Conservation (phyloP, 2,888 invertebrate genomes). For the Macrophya alboannulata region DNA sequence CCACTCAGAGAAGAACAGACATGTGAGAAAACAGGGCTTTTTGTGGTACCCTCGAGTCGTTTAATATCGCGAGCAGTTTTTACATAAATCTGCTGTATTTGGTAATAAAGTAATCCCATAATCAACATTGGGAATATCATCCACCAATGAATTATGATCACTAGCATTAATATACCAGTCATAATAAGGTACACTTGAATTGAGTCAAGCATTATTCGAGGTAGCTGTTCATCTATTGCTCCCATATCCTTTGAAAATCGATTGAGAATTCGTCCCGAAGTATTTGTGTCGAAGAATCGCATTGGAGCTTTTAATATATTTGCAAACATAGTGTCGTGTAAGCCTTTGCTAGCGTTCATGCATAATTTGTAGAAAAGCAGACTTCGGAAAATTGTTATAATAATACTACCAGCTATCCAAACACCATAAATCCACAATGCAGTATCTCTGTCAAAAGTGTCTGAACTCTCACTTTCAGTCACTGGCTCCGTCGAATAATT, state of each 20-base stretch:
- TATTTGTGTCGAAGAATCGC: slow-evolving; percentile 91
- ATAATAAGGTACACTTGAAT: slow-evolving; percentile 87
- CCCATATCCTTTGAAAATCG: slow-evolving; percentile 94
- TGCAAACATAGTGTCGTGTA: slow-evolving; percentile 91
- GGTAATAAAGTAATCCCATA: slow-evolving; percentile 85
- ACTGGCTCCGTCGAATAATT: background rate
- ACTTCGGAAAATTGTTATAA: slow-evolving; percentile 86
- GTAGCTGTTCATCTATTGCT: slow-evolving; percentile 88
- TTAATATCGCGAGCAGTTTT: slow-evolving; percentile 88
- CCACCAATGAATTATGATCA: slow-evolving; percentile 87
- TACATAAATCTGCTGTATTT: slow-evolving; percentile 86
- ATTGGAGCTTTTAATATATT: slow-evolving; percentile 89
- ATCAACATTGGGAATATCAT: slow-evolving; percentile 85
- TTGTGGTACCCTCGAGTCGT: slow-evolving; percentile 82
- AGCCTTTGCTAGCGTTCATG: slow-evolving; percentile 87
- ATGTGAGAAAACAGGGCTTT: slow-evolving; percentile 96
- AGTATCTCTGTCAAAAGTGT: slow-evolving; percentile 63
- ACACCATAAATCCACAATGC: slow-evolving; percentile 82
- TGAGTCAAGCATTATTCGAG: slow-evolving; percentile 85
- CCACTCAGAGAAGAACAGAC: slow-evolving; percentile 94
- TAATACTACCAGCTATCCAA: slow-evolving; percentile 83
- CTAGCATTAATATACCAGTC: slow-evolving; percentile 87
- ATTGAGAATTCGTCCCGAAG: slow-evolving; percentile 88
- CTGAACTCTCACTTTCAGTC: background rate
- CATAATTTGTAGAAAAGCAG: slow-evolving; percentile 88